Percentiles rank a stretch among this genome's conserved stretches.
Conservation (phyloP, 2,888 invertebrate species). For the Cepaea hortensis region DNA sequence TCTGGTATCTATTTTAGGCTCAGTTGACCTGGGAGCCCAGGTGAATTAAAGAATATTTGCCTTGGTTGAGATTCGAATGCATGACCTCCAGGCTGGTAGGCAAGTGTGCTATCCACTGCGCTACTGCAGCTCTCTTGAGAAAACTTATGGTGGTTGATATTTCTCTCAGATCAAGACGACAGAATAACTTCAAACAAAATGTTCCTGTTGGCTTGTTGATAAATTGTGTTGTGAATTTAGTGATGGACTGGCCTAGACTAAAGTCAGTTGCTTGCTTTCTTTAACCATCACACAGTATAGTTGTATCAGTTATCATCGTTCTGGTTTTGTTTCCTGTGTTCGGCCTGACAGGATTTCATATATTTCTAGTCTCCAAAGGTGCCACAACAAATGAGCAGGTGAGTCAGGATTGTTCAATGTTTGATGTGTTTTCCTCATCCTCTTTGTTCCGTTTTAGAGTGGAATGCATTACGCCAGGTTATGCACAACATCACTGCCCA, state of each 20-base stretch:
- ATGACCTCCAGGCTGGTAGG: too few species aligned
- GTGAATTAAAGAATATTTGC: neutral
- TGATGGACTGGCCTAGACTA: neutral
- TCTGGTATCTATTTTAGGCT: too few species aligned
- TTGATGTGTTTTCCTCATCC: neutral
- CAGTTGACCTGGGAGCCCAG: too few species aligned
- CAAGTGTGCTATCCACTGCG: too few species aligned
- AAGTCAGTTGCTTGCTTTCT: conserved; percentile 38
- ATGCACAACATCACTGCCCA: too few species aligned
- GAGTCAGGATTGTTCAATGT: conserved; percentile 13
- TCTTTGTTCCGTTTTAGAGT: neutral
- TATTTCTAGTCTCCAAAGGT: conserved; percentile 95
- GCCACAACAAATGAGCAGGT: conserved; percentile 98
- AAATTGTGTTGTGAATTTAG: too few species aligned
- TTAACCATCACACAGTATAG: conserved; percentile 64
- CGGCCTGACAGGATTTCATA: conserved; percentile 97
- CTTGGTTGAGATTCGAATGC: too few species aligned
- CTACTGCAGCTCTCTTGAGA: too few species aligned
- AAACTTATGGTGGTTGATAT: neutral
- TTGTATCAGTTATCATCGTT: conserved; percentile 89
- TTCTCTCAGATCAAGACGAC: neutral
- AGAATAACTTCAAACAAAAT: neutral
- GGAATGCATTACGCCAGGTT: too few species aligned
- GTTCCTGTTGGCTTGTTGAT: too few species aligned
- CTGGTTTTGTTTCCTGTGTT: conserved; percentile 96